Evolutionary conservation across 2,113 vertebrate genomes (phyloP), one percentile per base, ranked within the genome.

Genomic region (Melanerpes formicivorus): DNA sequence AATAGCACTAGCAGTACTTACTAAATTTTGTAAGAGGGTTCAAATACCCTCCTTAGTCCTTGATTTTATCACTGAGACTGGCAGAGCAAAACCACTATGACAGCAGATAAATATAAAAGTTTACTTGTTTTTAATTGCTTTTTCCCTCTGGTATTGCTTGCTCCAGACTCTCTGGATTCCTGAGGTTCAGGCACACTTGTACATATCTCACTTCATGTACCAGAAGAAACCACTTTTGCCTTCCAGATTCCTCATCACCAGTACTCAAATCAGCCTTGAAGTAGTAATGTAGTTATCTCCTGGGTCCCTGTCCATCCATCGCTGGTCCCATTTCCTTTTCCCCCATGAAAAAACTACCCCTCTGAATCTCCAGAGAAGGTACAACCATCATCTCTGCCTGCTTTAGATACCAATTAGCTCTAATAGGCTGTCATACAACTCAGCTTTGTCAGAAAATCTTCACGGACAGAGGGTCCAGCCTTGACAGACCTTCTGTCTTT

Each of bases 11-110:
- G 54, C 56, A 65, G 22, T 85, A 90, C 72, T 78, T 93, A 94
- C 77, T 93, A 85, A 90, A 92, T 91, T 92, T 93, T 72, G 56
- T 80, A 89, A 87, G 80, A 93, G 81, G 78, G 78, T 54, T 92
- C 50, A 80, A 85, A 92, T 72, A 80, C 32, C 54, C 65, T 93
- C 72, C 73, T 91, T 87, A 80, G 72, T 58, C 26, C 80, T 95
- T 90, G 79, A 85, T 87, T 93, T 91, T 83, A 72, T 92, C 92
- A 85, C 70, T 62, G 60, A 82, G 65, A 78, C 54, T 86, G 70
- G 40, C 65, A 92, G 87, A 94, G 52, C 15, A 90, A 87, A 94
- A 75, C 75, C 42, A 44, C 69, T 77, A 58, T 18, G 62, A 87
- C 54, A 85, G 5, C 56, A 92, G 67, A 85, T 14, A 80, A 88